Base-by-base conservation (phyloP, 2,113 vertebrate species). In the Scomber colias region DNA sequence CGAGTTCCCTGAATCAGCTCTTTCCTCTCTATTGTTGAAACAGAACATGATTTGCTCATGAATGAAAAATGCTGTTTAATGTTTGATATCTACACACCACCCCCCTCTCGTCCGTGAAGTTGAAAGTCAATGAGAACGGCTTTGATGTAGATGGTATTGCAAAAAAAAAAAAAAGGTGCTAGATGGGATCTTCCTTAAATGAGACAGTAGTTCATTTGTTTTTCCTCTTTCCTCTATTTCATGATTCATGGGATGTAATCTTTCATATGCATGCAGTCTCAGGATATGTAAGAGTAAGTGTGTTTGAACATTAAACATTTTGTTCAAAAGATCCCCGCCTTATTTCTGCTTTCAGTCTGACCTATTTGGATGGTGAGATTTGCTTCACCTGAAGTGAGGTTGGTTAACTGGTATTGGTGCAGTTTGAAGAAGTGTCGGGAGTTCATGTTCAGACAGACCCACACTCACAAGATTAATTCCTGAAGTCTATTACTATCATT, bases 41-140 rank as follows among this genome's bases (percentile, higher is more conserved):
- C 83, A 90, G 81, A 89, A 87, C 91, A 87, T 92, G 87, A 90
- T 88, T 87, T 90, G 48, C 90, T 93, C 93, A 92, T 94, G 92
- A 94, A 94, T 94, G 91, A 94, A 93, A 93, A 90, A 92, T 93
- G 89, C 86, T 87, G 90, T 92, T 94, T 87, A 92, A 94, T 91
- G 89, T 93, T 93, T 91, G 89, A 94, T 91, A 91, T 71, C 81
- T 48, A 56, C 30, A 40, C 35, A 40, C 35, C 40, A 51, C 53
- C 24, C 70, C n/a, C 16, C 16, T 30, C 67, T 17, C 15, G 15
- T 76, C 80, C 80, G 71, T 77, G 71, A 79, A 90, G 88, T 75
- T 84, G 77, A 89, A 90, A 89, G 83, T 82, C 79, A 74, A 82
- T 59, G 76, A 77, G 77, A 71, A 31, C 13, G 14, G 75, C 82